These are phyloP conservation scores for Micrastur ruficollis DNA, from an alignment of 2,797 vertebrate species.

Conservation along the genomic window DNA sequence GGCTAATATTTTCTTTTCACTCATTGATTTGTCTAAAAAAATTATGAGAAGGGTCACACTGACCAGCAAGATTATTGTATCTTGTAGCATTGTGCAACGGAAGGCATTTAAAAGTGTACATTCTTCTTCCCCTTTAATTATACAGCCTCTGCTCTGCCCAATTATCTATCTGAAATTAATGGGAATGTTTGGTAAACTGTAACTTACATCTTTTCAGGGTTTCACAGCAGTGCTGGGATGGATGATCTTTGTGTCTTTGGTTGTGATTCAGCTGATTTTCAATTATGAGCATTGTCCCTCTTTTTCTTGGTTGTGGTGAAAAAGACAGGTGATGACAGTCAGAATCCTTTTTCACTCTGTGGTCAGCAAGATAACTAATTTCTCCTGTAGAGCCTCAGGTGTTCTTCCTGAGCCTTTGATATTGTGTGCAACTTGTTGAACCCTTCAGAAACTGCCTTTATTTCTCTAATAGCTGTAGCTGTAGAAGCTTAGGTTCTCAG, in stretches of 20 bases:
- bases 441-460: neutral
- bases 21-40: neutral
- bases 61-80: neutral
- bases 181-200: neutral
- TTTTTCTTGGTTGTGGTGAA: neutral
- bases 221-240: neutral
- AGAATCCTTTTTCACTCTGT: neutral
- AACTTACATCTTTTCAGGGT: neutral
- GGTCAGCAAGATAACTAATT: neutral
- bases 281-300: neutral
- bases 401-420: neutral
- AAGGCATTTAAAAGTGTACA: neutral
- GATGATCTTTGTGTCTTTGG: neutral
- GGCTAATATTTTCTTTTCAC: neutral
- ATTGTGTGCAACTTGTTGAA: neutral
- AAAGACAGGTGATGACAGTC: neutral
- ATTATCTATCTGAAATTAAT: neutral
- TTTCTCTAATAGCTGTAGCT: neutral
- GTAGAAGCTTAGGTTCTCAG: neutral
- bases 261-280: neutral
- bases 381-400: neutral
- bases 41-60: neutral
- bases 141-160: neutral
- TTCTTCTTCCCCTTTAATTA: neutral
- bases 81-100: neutral